Base-by-base conservation (phyloP, 2,888 invertebrate species). In the Tetragonula carbonaria region DNA sequence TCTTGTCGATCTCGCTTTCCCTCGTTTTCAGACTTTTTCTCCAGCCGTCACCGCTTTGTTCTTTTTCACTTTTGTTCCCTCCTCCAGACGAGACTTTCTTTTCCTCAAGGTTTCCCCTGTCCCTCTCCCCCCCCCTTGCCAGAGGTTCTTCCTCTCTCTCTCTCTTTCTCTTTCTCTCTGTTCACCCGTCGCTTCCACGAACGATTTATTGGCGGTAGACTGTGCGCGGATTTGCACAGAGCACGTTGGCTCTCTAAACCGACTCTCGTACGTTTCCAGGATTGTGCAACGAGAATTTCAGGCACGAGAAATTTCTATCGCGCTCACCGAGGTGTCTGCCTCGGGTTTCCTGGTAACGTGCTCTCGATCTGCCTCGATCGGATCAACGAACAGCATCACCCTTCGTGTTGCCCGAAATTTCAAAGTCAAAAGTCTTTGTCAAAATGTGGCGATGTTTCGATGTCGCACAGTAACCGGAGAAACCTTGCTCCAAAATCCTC, bases 71-170 rank as follows among this genome's bases (percentile, higher is more conserved):
- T 59, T 59, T 57, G 45, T 72, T 59, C 72, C 45, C 45, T 59
- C 45, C n/a, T 67, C 68, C 23, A 51, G 68, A 51, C 51, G 51
- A 51, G 51, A 51, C 51, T 68, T 68, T 68, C 68, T 51, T 65
- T 66, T 68, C 68, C 68, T 68, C 74, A 50, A 70, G 45, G 66
- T 73, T 78, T 72, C 21, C 38, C 66, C 51, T 18, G 0, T 8
- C 38, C 8, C 38, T 4, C 18, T 33, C 33, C 2, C 28, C 8
- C 62, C 28, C 1, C 28, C 28, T 28, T 28, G 28, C 28, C 28
- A 28, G 28, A 73, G 62, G 45, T 67, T 67, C 67, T 50, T 57
- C 68, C 16, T 78, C 59, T 21, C 51, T 57, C 55, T n/a, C 28
- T 28, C 23, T 23, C 23, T 23, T 0, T 23, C 66, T 50, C 57